phyloP scores from a whole-genome alignment of 2,113 vertebrate genomes.

The Polypterus senegalus region DNA sequence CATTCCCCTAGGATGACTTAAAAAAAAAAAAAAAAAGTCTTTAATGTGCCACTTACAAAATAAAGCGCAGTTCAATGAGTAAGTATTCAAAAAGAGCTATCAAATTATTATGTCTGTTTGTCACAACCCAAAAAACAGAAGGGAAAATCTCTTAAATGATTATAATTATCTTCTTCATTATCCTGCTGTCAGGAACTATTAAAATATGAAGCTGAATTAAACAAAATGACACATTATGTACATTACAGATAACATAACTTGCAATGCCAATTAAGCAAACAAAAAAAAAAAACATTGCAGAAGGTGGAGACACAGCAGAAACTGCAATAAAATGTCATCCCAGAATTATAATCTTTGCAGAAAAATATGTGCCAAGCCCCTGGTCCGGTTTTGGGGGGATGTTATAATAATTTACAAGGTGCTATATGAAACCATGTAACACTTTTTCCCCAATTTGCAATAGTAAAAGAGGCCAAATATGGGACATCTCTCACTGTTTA shows the following conservation, averaged over 20 bases:
- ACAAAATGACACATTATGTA: constrained; percentile 34
- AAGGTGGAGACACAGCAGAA: neutral
- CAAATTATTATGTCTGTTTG: constrained; percentile 24
- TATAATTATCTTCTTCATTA: constrained; percentile 37
- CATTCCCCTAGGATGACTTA: constrained; percentile 31
- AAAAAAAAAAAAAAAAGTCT: constrained; percentile 14
- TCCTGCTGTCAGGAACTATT: constrained; percentile 23
- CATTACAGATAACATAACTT: constrained; percentile 42
- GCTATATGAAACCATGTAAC: too few species aligned
- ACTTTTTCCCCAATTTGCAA: too few species aligned
- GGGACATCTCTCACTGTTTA: too few species aligned
- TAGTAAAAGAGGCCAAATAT: too few species aligned
- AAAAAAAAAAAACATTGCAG: neutral
- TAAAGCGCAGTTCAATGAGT: constrained; percentile 30
- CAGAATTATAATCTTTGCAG: constrained; percentile 17
- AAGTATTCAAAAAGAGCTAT: constrained; percentile 18
- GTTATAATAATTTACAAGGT: too few species aligned
- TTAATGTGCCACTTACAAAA: constrained; percentile 14
- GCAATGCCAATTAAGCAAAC: constrained; percentile 27
- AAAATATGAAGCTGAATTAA: constrained; percentile 19
- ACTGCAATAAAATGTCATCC: neutral
- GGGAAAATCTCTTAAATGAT: constrained; percentile 5
- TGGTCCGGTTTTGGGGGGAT: too few species aligned
- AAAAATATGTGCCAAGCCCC: constrained; percentile 27
- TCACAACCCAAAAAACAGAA: constrained; percentile 15